Conservation (phyloP, 2,888 invertebrate genomes). For the Hydropsyche betteni region DNA sequence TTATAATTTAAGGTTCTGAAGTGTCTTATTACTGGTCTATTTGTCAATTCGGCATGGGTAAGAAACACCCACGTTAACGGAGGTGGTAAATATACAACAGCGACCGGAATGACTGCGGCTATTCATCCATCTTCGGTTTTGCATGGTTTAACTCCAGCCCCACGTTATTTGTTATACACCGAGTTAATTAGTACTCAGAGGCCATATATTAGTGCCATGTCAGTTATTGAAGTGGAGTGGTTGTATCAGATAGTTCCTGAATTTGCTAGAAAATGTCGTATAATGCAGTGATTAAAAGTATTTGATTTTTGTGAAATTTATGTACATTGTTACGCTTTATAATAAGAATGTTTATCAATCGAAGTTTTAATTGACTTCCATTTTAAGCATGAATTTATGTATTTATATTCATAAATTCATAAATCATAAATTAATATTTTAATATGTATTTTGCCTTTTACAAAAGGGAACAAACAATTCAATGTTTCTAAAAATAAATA, state of each 20-base stretch:
- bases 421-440: too few species aligned
- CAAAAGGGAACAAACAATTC: too few species aligned
- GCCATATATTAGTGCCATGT: conserved; percentile 80
- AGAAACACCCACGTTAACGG: conserved; percentile 72
- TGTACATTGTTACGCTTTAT: not conserved
- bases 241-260: conserved; percentile 70
- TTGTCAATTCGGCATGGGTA: conserved; percentile 86
- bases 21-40: conserved; percentile 83
- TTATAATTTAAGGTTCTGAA: conserved; percentile 67
- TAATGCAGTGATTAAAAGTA: conserved; percentile 47
- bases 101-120: conserved; percentile 65
- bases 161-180: conserved; percentile 80
- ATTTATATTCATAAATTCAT: too few species aligned
- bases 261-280: conserved; percentile 56
- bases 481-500: too few species aligned
- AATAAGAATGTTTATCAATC: too few species aligned
- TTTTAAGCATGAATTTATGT: too few species aligned
- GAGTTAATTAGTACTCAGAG: conserved; percentile 89
- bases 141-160: conserved; percentile 67
- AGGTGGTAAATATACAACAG: conserved; percentile 58
- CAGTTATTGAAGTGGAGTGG: conserved; percentile 84
- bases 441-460: too few species aligned
- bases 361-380: too few species aligned
- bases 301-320: not conserved
- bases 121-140: conserved; percentile 88